These are phyloP conservation scores for Nemotelus pantherinus DNA, from an alignment of 2,888 invertebrate genomes.

Conservation along the genomic window DNA sequence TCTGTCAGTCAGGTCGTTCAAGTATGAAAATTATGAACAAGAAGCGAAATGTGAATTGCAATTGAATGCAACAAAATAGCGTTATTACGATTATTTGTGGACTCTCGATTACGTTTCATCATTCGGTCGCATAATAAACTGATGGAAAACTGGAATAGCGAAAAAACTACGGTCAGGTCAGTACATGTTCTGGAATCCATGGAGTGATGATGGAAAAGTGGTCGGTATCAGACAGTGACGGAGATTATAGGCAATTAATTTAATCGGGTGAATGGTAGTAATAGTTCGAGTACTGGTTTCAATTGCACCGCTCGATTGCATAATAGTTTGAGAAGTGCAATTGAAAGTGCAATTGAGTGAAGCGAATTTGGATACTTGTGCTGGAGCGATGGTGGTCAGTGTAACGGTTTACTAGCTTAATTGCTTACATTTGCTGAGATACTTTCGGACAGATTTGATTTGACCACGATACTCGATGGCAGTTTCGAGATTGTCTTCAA, in stretches of 20 bases:
- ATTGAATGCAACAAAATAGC: neutral
- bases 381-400: neutral
- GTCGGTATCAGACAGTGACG: neutral
- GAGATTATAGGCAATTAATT: constrained; percentile 22
- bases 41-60: neutral
- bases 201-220: neutral
- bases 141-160: neutral
- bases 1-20: neutral
- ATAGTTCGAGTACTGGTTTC: too few species aligned
- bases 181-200: neutral
- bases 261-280: neutral
- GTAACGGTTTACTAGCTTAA: neutral
- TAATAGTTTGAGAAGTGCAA: neutral
- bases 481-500: too few species aligned
- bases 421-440: neutral
- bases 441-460: neutral
- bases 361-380: neutral
- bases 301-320: neutral
- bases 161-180: neutral
- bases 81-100: neutral
- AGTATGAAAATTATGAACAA: neutral
- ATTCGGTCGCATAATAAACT: neutral
- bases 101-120: neutral
- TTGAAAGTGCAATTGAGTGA: neutral
- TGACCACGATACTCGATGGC: too few species aligned